Evolutionary conservation across 2,888 invertebrate genomes (phyloP), one percentile per base, ranked within the genome.

Genomic region (Clostera curtula): DNA sequence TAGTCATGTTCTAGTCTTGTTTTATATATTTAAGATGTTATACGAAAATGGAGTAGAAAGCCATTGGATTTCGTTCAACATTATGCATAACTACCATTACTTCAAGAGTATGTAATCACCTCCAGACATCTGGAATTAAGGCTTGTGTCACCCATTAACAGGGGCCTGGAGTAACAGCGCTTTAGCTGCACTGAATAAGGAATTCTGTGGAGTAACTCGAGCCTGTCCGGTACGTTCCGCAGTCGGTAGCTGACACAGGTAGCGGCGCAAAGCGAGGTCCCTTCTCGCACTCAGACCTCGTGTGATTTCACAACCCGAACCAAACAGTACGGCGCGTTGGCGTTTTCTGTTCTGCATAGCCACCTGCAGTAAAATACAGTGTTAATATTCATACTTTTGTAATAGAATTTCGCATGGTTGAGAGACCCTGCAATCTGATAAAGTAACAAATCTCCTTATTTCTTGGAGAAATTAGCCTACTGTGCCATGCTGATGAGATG

Each of bases 251-350:
- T 89, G 87, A 55, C 91, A 91, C 23, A 93, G 66, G 56, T 89
- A 89, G 15, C 91, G 75, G 5, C 91, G 82, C 34, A 95, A 85
- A 13, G 90, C 89, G 31, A 95, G 75, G 63, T 95, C 95, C 26
- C 91, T 85, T 9, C 94, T 85, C 4, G 95, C 93, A 44, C 92
- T 92, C 24, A 95, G 68, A 0, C 93, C 95, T 8, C 92, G 85
- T 13, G 92, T 89, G 49, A 89, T 90, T 20, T 90, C 89, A 26
- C 93, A 93, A 9, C 93, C 93, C 20, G 92, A 88, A 53, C 89
- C 89, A 34, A 88, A 87, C 40, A 94, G 85, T 2, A 92, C 82
- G 24, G 86, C 87, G 6, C 90, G 84, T 34, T 88, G 85, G n/a
- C 85, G 85, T 36, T 85, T 82, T 12, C 87, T 79, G 37, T 87